phyloP scores from a whole-genome alignment of 2,113 vertebrate genomes.

The Corythaixoides concolor region DNA sequence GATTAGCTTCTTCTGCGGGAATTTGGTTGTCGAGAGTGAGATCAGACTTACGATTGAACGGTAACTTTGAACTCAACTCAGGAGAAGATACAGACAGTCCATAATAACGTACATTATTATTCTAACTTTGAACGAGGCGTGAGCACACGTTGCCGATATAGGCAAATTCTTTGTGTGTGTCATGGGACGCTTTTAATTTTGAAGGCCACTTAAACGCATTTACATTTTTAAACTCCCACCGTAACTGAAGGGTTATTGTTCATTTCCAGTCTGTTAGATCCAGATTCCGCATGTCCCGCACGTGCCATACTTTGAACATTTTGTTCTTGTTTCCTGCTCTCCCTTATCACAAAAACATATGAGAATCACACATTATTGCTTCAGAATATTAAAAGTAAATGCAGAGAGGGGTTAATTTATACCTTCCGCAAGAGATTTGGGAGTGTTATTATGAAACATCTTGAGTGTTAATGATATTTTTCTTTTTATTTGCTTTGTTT shows the following conservation, averaged over 20 bases:
- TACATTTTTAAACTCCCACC: not conserved
- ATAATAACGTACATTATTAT: not conserved
- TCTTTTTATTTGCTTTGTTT: conserved; percentile 63
- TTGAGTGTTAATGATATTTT: conserved; percentile 23
- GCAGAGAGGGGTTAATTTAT: conserved; percentile 44
- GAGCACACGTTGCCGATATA: not conserved
- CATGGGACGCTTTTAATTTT: not conserved
- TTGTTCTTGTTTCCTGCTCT: not conserved
- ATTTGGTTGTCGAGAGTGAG: not conserved
- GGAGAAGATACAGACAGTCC: not conserved
- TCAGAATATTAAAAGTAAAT: conserved; percentile 37
- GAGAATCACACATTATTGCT: not conserved
- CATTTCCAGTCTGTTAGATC: not conserved
- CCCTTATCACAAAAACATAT: not conserved
- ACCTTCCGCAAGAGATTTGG: not conserved
- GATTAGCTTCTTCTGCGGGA: not conserved
- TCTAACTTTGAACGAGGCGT: not conserved
- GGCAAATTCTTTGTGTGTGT: not conserved
- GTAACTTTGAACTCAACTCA: conserved; percentile 18
- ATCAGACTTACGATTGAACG: not conserved
- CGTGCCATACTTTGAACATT: not conserved
- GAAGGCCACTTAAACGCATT: conserved; percentile 24
- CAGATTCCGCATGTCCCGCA: not conserved
- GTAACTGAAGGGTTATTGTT: conserved; percentile 24
- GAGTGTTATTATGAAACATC: not conserved